Conservation (phyloP, 2,113 vertebrate species). For the Montifringilla adamsi region DNA sequence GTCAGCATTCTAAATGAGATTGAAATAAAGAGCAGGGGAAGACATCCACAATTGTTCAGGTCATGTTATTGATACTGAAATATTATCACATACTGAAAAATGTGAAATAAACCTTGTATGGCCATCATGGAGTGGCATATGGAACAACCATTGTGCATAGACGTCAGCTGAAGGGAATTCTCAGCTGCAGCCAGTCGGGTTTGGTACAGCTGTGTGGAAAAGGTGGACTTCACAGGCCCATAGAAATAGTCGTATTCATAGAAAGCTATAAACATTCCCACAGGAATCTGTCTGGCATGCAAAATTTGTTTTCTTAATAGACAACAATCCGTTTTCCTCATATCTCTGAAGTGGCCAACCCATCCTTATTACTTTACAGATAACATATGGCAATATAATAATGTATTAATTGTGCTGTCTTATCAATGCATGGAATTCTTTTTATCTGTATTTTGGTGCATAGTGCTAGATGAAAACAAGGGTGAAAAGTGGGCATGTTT, state of each 20-base stretch:
- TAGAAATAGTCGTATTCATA: background rate
- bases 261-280: background rate
- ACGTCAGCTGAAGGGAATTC: background rate
- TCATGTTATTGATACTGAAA: background rate
- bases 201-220: background rate
- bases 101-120: background rate
- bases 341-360: background rate
- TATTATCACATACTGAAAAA: background rate
- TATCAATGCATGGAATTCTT: background rate
- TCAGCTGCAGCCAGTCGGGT: background rate
- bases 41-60: background rate
- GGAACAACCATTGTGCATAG: background rate
- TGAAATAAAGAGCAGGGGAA: background rate
- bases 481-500: background rate
- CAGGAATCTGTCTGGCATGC: background rate
- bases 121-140: background rate
- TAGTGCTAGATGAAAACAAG: background rate
- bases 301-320: background rate
- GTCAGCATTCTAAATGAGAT: background rate
- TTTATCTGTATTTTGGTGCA: background rate
- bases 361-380: background rate
- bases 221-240: background rate
- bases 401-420: background rate
- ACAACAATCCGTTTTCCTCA: background rate
- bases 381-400: background rate